Conservation (phyloP, 2,888 invertebrate species). For the Drosophila affinis region DNA sequence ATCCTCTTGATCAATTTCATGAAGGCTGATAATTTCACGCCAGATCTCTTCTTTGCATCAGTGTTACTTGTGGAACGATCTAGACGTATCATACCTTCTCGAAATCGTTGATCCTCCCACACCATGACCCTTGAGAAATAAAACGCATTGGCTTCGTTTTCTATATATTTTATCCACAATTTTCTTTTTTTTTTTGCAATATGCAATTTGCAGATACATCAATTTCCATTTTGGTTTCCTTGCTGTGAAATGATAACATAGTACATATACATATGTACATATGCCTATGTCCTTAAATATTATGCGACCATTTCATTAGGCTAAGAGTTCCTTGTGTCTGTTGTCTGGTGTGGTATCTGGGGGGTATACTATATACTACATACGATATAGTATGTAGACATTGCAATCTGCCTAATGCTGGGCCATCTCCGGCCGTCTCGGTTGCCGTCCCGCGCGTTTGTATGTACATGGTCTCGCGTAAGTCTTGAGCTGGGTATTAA, state of each 20-base stretch:
- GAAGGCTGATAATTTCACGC: no score
- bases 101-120: background rate
- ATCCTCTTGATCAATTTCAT: no score
- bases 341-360: background rate
- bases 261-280: constrained; percentile 11
- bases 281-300: constrained; percentile 50
- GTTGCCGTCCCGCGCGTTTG: background rate
- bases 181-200: constrained; percentile 51
- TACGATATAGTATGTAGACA: background rate
- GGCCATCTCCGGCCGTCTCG: background rate
- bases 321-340: constrained; percentile 32
- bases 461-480: constrained; percentile 35
- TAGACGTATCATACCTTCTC: no score
- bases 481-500: constrained; percentile 32
- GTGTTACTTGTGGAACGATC: no score
- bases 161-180: constrained; percentile 65
- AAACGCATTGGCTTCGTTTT: constrained; percentile 39
- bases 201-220: constrained; percentile 63
- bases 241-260: constrained; percentile 61
- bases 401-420: background rate
- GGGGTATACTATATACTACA: background rate
- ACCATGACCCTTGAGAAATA: background rate
- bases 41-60: no score
- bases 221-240: constrained; percentile 28
- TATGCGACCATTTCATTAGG: constrained; percentile 49